These are phyloP conservation scores for Adelphocoris suturalis DNA, from an alignment of 2,888 invertebrate species.

Conservation along the genomic window DNA sequence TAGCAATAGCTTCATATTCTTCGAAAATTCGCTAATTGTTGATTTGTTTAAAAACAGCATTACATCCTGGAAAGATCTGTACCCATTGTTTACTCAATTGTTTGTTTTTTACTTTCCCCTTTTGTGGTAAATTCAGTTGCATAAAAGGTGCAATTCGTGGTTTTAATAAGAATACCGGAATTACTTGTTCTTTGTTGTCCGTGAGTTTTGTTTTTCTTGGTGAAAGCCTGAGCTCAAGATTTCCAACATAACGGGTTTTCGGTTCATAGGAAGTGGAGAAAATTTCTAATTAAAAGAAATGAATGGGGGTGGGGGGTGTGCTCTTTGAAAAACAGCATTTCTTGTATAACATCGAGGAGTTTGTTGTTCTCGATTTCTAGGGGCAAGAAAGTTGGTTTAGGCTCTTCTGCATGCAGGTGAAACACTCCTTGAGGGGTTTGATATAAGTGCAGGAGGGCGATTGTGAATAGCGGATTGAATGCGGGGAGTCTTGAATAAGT, in stretches of 20 bases:
- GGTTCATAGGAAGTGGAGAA: constrained; percentile 24
- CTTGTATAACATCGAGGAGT: background rate
- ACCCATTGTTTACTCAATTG: too few relatives aligned
- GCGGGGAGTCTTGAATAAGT: constrained; percentile 8
- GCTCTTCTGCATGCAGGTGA: constrained; percentile 18
- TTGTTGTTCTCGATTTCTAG: constrained; percentile 2
- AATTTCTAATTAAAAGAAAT: background rate
- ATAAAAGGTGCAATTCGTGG: background rate
- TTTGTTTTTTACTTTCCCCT: background rate
- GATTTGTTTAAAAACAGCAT: too few relatives aligned
- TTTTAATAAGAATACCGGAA: background rate
- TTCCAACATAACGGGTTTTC: constrained; percentile 10
- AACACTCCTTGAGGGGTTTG: constrained; percentile 19
- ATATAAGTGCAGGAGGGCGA: constrained; percentile 1
- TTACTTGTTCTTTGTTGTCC: background rate
- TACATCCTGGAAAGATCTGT: background rate
- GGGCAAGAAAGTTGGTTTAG: constrained; percentile 18
- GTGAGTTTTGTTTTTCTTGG: background rate
- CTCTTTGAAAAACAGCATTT: constrained; percentile 34
- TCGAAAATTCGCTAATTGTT: too few relatives aligned
- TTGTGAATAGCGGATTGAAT: constrained; percentile 17
- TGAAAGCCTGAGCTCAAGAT: background rate
- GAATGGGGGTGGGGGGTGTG: background rate
- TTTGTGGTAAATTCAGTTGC: background rate
- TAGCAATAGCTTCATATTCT: too few relatives aligned